phyloP scores from a whole-genome alignment of 53 echinoderm and acorn worm species.

The Henricia sp. region DNA sequence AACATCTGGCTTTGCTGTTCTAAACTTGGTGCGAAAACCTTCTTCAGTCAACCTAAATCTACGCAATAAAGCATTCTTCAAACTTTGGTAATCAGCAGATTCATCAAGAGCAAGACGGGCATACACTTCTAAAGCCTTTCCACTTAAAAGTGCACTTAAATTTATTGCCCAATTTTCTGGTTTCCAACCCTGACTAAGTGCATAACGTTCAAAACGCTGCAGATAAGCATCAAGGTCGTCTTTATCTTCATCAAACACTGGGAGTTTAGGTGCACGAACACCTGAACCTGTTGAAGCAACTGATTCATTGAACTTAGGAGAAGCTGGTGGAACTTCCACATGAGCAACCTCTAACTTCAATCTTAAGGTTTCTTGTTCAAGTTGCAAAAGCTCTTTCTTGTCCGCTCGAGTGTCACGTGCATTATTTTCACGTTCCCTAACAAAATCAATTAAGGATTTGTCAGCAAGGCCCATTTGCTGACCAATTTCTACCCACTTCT shows the following conservation, averaged over 20 bases:
- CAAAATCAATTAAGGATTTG: no score
- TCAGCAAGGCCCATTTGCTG: no score
- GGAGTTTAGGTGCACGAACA: slow-evolving; percentile 5
- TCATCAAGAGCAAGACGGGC: background rate
- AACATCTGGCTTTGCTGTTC: slow-evolving; percentile 13
- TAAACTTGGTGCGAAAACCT: slow-evolving; percentile 16
- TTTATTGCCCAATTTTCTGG: slow-evolving; percentile 42
- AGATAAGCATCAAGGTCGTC: slow-evolving; percentile 42
- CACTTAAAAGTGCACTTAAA: slow-evolving; percentile 36
- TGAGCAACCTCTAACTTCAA: no score
- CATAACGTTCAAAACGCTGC: no score
- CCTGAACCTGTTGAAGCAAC: background rate
- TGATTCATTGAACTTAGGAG: no score
- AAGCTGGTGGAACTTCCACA: no score
- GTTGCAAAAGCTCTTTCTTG: no score
- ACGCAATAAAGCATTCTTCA: slow-evolving; percentile 4
- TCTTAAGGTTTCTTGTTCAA: no score
- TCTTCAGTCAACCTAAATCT: background rate
- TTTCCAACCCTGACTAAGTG: slow-evolving; percentile 23
- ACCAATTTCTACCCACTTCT: no score
- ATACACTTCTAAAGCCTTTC: slow-evolving; percentile 39
- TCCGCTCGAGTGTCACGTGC: no score
- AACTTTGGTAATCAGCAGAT: slow-evolving; percentile 1
- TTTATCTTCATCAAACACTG: slow-evolving; percentile 9
- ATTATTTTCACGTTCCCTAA: no score